Conservation (phyloP, 2,797 vertebrate genomes). For the Microchirus variegatus region DNA sequence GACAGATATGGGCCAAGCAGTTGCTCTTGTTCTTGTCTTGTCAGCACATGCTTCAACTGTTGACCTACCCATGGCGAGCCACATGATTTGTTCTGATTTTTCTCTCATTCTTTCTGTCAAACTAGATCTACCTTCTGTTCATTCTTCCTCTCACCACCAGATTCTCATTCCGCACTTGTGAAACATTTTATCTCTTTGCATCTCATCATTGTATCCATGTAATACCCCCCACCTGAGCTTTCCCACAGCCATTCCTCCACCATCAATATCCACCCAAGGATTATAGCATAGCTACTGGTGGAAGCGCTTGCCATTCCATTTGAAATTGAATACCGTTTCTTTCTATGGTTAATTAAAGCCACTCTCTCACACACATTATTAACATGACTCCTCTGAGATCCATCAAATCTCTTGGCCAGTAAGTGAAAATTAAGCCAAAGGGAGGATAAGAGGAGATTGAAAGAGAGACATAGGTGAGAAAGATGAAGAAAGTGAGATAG, state of each 20-base stretch:
- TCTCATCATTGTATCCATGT: neutral
- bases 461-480: constrained; percentile 33
- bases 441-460: constrained; percentile 24
- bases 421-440: constrained; percentile 49
- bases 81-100: constrained; percentile 9
- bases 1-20: constrained; percentile 46
- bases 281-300: neutral
- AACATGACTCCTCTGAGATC: constrained; percentile 55
- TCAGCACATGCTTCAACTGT: constrained; percentile 38
- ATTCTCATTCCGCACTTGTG: neutral
- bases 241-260: neutral
- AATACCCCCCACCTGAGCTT: neutral
- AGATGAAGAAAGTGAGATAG: constrained; percentile 8
- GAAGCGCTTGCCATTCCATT: constrained; percentile 31
- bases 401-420: constrained; percentile 38
- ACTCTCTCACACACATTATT: constrained; percentile 48
- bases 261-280: constrained; percentile 5
- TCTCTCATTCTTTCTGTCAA: constrained; percentile 7
- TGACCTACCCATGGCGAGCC: neutral
- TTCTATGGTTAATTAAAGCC: constrained; percentile 66
- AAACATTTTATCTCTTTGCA: constrained; percentile 11
- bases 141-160: neutral
- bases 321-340: constrained; percentile 43
- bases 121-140: constrained; percentile 2
- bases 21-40: constrained; percentile 27